Evolutionary conservation across 2,797 vertebrate species (phyloP).

Genomic region (Holocentrus rufus): DNA sequence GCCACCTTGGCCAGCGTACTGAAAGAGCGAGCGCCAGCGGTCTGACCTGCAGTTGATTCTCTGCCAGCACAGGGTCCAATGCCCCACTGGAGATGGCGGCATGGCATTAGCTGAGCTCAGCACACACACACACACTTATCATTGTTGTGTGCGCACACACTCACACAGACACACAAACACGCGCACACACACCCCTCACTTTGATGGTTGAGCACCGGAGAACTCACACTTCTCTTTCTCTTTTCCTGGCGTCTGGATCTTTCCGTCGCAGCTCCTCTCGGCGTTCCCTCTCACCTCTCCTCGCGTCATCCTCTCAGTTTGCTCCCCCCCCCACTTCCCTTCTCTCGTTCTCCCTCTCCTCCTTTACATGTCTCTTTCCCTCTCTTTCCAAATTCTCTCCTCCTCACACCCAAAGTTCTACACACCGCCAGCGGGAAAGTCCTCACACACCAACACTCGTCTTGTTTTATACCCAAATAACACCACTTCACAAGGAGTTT

Average conservation of each 20-base stretch:
- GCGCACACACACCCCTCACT: constrained; percentile 21
- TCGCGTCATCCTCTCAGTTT: neutral
- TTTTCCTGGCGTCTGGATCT: neutral
- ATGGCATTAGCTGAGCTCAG: constrained; percentile 69
- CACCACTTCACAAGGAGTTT: constrained; percentile 59
- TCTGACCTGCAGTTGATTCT: constrained; percentile 69
- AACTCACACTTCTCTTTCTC: constrained; percentile 55
- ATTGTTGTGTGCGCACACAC: neutral
- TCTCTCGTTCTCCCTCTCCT: neutral
- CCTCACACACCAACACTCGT: constrained; percentile 50
- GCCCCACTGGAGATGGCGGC: constrained; percentile 65
- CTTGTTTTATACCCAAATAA: constrained; percentile 65
- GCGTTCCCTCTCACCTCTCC: constrained; percentile 22
- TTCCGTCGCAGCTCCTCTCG: constrained; percentile 42
- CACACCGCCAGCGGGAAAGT: constrained; percentile 61
- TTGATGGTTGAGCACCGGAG: constrained; percentile 40
- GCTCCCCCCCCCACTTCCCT: too few relatives aligned
- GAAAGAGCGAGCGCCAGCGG: constrained; percentile 55
- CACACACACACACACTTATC: constrained; percentile 31
- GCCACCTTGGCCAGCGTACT: constrained; percentile 52
- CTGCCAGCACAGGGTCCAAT: constrained; percentile 68
- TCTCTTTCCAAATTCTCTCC: constrained; percentile 38
- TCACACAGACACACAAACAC: constrained; percentile 28
- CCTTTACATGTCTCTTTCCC: constrained; percentile 5
- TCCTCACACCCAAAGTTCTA: constrained; percentile 56